Percentiles rank a stretch among this genome's conserved stretches.
phyloP scores from a whole-genome alignment of 2,888 invertebrate genomes.

The Xylota segnis region DNA sequence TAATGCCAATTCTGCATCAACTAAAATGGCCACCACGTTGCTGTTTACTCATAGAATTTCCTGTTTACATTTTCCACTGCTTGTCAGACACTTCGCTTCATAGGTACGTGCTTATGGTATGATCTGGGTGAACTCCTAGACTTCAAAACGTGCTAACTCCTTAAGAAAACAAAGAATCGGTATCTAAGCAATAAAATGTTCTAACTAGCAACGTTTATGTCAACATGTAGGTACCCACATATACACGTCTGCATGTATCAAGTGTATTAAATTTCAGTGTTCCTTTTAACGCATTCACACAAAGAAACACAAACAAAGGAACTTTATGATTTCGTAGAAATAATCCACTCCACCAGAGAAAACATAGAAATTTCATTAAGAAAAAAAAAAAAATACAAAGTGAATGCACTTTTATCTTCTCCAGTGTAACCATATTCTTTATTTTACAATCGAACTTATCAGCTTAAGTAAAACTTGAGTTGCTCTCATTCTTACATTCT shows the following conservation, averaged over 20 bases:
- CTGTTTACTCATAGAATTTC: too few species aligned
- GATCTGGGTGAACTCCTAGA: too few species aligned
- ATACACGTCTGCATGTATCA: not conserved
- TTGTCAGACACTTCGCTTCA: too few species aligned
- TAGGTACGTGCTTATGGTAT: too few species aligned
- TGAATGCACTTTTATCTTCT: conserved; percentile 11
- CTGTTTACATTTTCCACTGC: too few species aligned
- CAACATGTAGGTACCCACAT: too few species aligned
- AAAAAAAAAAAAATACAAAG: not conserved
- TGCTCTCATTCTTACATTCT: conserved; percentile 20
- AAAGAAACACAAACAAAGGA: conserved; percentile 15
- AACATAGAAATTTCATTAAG: conserved; percentile 17
- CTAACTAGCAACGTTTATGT: too few species aligned
- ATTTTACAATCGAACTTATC: conserved; percentile 35
- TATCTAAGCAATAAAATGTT: too few species aligned
- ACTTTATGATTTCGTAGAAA: conserved; percentile 33
- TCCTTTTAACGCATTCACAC: not conserved
- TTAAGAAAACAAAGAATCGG: too few species aligned
- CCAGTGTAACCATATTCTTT: not conserved
- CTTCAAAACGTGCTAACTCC: too few species aligned
- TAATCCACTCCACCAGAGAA: conserved; percentile 7
- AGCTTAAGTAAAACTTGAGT: conserved; percentile 47
- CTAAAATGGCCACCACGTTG: too few species aligned
- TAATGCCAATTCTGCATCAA: too few species aligned
- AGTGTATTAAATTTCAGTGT: conserved; percentile 8